phyloP scores from a whole-genome alignment of 1,140 invertebrate species.

The Rhopalosiphum maidis region DNA sequence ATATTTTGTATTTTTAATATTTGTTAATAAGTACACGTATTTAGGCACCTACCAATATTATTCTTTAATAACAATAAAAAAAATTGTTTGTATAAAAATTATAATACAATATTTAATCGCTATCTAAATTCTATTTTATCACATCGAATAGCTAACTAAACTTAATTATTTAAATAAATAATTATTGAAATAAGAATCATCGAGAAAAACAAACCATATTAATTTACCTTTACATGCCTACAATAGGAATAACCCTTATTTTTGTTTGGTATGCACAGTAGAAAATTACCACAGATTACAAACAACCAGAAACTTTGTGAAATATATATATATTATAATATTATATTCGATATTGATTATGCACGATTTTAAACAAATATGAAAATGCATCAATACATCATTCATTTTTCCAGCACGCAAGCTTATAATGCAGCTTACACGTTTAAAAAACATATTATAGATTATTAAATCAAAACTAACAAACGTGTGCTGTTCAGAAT shows the following conservation, averaged over 20 bases:
- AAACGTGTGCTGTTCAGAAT: neutral
- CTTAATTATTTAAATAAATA: neutral
- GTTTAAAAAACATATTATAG: neutral
- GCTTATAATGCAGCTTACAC: neutral
- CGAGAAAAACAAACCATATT: neutral
- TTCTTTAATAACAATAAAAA: neutral
- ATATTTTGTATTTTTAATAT: neutral
- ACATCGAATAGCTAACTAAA: neutral
- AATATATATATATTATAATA: slow-evolving; percentile 4
- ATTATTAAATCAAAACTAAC: slow-evolving; percentile 37
- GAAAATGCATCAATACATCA: neutral
- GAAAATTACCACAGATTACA: neutral
- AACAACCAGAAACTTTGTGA: slow-evolving; percentile 12
- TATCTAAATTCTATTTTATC: neutral
- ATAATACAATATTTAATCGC: neutral
- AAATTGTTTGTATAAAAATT: neutral
- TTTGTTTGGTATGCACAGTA: neutral
- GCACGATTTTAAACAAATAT: neutral
- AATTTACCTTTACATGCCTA: neutral
- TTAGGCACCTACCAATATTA: neutral
- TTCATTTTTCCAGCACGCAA: neutral
- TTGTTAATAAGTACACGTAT: neutral
- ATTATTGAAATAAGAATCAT: neutral
- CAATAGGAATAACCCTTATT: neutral
- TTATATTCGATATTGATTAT: neutral